Conservation (phyloP, 2,888 invertebrate genomes). For the Ellobium chinense region DNA sequence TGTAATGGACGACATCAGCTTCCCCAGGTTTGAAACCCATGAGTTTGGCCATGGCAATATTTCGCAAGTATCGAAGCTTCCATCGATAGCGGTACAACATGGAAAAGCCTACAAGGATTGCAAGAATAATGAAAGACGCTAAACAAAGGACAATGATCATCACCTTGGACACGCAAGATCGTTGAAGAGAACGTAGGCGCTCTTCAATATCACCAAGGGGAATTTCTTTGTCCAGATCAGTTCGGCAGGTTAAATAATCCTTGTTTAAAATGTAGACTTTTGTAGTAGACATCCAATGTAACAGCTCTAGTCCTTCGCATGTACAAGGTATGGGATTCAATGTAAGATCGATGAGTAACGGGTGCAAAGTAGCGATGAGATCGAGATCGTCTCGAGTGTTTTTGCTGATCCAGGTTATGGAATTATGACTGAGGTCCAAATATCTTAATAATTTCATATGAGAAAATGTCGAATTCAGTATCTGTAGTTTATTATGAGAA, state of each 20-base stretch:
- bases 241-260: background rate
- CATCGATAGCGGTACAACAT: background rate
- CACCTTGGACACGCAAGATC: background rate
- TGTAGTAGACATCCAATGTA: background rate
- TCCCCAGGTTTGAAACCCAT: background rate
- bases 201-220: background rate
- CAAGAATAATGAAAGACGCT: background rate
- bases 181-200: background rate
- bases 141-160: background rate
- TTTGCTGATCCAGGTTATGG: background rate
- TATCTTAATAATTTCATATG: background rate
- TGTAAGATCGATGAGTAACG: background rate
- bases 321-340: constrained; percentile 4
- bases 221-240: background rate
- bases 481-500: background rate
- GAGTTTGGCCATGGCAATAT: background rate
- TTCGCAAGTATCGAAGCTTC: constrained; percentile 2
- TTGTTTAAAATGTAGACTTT: background rate
- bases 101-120: background rate
- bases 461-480: background rate
- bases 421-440: background rate
- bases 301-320: background rate
- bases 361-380: background rate
- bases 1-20: background rate
- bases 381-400: background rate